These are phyloP conservation scores for Unio delphinus DNA, from an alignment of 2,888 invertebrate genomes.

Conservation along the genomic window DNA sequence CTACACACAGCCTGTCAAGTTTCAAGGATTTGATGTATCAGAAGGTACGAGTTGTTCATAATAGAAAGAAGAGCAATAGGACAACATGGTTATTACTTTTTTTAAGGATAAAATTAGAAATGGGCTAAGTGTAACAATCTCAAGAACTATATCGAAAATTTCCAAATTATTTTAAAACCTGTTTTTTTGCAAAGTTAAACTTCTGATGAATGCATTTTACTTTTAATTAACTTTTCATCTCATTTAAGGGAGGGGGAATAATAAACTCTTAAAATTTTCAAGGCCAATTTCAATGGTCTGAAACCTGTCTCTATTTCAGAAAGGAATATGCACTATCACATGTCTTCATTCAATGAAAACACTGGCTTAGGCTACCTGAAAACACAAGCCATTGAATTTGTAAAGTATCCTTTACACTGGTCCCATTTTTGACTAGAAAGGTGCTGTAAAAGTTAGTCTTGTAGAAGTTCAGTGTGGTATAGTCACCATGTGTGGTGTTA, in stretches of 20 bases:
- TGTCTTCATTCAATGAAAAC: conserved; percentile 99
- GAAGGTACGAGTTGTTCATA: conserved; percentile 80
- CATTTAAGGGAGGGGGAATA: too few species aligned
- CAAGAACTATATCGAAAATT: too few species aligned
- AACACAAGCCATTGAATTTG: conserved; percentile 97
- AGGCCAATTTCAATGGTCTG: too few species aligned
- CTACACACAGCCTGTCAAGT: conserved; percentile 99
- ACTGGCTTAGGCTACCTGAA: conserved; percentile 96
- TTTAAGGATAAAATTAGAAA: too few species aligned
- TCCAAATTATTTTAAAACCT: too few species aligned
- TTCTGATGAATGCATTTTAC: too few species aligned
- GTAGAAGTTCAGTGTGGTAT: not conserved
- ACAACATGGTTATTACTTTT: too few species aligned
- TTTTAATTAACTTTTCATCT: too few species aligned
- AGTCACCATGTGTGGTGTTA: not conserved
- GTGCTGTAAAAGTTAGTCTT: not conserved
- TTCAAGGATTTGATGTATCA: conserved; percentile 96
- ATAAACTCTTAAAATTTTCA: not conserved
- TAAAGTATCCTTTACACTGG: conserved; percentile 79
- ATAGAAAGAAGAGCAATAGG: not conserved
- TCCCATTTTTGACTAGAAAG: too few species aligned
- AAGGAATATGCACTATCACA: conserved; percentile 95
- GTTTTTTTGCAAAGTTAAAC: too few species aligned
- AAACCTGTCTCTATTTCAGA: conserved; percentile 76
- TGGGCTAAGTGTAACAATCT: too few species aligned